Percentiles rank a stretch among this genome's conserved stretches.
These are phyloP conservation scores for Limnodromus scolopaceus DNA, from an alignment of 2,797 vertebrate species.

Conservation along the genomic window DNA sequence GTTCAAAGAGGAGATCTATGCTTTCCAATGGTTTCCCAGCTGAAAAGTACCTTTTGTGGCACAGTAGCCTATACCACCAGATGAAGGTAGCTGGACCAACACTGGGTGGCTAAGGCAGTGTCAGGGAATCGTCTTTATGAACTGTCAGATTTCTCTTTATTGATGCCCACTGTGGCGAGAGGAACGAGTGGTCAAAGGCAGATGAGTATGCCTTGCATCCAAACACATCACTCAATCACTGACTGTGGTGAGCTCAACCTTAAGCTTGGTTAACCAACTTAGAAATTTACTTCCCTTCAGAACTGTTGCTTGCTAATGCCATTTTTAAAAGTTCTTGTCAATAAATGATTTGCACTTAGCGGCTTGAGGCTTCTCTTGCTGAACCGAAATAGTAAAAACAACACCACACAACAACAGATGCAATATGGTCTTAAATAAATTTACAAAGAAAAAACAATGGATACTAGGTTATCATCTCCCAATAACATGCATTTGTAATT, in stretches of 20 bases:
- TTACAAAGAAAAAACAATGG: not conserved
- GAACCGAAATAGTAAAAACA: not conserved
- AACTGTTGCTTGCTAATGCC: not conserved
- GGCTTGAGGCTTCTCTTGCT: not conserved
- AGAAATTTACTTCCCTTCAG: not conserved
- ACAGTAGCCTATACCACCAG: not conserved
- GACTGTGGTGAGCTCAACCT: not conserved
- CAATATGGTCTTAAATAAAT: not conserved
- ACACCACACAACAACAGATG: not conserved
- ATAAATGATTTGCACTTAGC: not conserved
- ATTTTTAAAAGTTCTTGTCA: not conserved
- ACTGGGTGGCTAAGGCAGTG: not conserved
- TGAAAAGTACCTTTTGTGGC: not conserved
- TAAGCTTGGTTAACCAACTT: not conserved
- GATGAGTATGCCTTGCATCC: not conserved
- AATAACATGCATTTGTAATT: not conserved
- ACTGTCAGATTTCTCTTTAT: not conserved
- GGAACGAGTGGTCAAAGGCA: not conserved
- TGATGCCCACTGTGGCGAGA: not conserved
- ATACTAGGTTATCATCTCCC: not conserved
- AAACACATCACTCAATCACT: not conserved
- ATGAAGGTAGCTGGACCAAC: not conserved
- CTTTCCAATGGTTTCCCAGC: not conserved
- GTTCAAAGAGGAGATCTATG: not conserved
- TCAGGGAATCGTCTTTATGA: not conserved